Base-by-base conservation (phyloP, 1,140 invertebrate genomes). In the Solenopsis fugax region DNA sequence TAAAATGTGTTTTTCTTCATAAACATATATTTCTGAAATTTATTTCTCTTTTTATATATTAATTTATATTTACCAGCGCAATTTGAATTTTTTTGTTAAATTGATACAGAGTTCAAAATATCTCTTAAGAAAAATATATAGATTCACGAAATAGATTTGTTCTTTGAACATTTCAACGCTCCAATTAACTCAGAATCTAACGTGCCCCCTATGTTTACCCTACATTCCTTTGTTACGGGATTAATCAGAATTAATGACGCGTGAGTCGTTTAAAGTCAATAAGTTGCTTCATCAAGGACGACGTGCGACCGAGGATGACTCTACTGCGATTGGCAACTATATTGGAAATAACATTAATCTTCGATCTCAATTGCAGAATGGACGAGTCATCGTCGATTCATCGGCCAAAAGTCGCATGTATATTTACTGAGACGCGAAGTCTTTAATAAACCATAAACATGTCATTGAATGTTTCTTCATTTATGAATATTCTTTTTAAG, bases 161-260 rank as follows among this genome's bases (percentile, higher is more conserved):
- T 60, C 37, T 75, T 13, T 16, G 37, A 41, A 56, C 21, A 60
- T 58, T 45, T 76, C 37, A 60, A n/a, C 41, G 18, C n/a, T 41
- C 13, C 54, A 45, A 60, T 6, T 18, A 21, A 37, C 34, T 75
- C 54, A 56, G 21, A 6, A 1, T 60, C 54, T 45, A 41, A 56
- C 37, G 73, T 76, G 21, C 21, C 37, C 37, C 54, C 52, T n/a
- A 21, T 60, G 73, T 76, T 76, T 78, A 78, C 37, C 21, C 73
- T 76, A 65, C 60, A 78, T 78, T 78, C 76, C 60, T 78, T 16
- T 62, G 75, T 78, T 78, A 34, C 58, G 60, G 60, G 60, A 78
- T 65, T 78, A 78, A 78, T 78, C 76, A 58, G 45, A 78, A 58
- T 78, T 60, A 78, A 78, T 60, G 45, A 78, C 45, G 76, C 29